Percentiles rank a stretch among this genome's conserved stretches.
Evolutionary conservation across 2,888 invertebrate species (phyloP).

Genomic region (Myopa testacea): DNA sequence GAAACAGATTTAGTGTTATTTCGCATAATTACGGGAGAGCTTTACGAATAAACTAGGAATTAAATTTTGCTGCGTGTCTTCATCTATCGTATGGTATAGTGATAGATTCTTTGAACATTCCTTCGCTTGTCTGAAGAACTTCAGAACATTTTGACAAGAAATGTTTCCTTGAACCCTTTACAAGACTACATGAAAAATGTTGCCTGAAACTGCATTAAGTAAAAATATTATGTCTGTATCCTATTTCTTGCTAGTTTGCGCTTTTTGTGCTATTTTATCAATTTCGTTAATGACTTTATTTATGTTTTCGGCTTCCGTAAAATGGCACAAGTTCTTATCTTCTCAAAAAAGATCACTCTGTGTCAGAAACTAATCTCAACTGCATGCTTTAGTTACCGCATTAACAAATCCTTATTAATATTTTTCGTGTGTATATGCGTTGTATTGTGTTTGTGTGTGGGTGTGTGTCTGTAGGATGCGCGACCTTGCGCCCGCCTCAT

Average conservation of each 20-base stretch:
- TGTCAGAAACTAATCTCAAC: no score
- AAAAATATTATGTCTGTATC: conserved; percentile 47
- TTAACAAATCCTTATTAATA: conserved; percentile 19
- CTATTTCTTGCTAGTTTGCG: conserved; percentile 49
- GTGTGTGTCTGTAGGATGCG: background rate
- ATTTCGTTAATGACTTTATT: conserved; percentile 41
- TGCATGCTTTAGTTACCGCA: background rate
- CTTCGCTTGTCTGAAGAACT: no score
- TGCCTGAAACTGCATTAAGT: conserved; percentile 19
- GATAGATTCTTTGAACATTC: no score
- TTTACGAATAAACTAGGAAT: no score
- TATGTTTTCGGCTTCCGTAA: conserved; percentile 25
- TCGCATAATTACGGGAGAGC: no score
- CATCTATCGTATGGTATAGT: no score
- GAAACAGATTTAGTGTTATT: no score
- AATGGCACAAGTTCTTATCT: background rate
- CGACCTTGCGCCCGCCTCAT: background rate
- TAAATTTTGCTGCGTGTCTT: no score
- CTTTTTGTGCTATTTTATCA: conserved; percentile 43
- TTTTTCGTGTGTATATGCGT: conserved; percentile 14
- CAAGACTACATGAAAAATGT: background rate
- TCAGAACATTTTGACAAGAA: no score
- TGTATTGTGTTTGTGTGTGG: background rate
- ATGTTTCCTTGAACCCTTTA: no score
- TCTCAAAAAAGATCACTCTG: no score